These are phyloP conservation scores for Pterois miles DNA, from an alignment of 2,797 vertebrate genomes.

Conservation along the genomic window DNA sequence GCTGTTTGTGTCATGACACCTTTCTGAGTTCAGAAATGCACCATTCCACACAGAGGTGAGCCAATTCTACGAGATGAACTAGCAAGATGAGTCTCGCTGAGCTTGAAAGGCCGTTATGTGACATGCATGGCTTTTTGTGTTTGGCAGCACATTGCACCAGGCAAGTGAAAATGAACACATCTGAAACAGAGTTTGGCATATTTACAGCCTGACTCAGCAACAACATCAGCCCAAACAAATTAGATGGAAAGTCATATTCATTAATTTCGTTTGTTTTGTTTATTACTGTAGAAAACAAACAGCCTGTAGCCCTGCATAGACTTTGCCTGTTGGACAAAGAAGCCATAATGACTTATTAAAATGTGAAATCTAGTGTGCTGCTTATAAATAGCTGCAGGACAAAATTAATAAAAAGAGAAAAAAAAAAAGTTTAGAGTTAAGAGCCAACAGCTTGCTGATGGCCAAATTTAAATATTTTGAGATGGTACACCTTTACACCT, in stretches of 20 bases:
- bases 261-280: constrained; percentile 27
- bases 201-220: background rate
- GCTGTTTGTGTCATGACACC: constrained; percentile 50
- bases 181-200: background rate
- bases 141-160: background rate
- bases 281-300: constrained; percentile 30
- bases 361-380: constrained; percentile 3
- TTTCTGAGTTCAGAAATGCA: constrained; percentile 39
- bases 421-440: background rate
- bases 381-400: constrained; percentile 32
- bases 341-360: constrained; percentile 19
- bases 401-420: background rate
- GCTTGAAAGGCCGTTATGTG: background rate
- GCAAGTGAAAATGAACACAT: constrained; percentile 8
- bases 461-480: constrained; percentile 12
- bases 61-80: constrained; percentile 24
- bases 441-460: constrained; percentile 13
- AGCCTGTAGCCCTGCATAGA: constrained; percentile 4
- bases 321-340: constrained; percentile 24
- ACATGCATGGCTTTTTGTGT: background rate
- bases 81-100: background rate
- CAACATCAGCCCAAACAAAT: background rate
- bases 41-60: constrained; percentile 21
- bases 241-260: constrained; percentile 1
- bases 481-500: constrained; percentile 3